phyloP scores from a whole-genome alignment of 2,113 vertebrate species.

The Uria lomvia region DNA sequence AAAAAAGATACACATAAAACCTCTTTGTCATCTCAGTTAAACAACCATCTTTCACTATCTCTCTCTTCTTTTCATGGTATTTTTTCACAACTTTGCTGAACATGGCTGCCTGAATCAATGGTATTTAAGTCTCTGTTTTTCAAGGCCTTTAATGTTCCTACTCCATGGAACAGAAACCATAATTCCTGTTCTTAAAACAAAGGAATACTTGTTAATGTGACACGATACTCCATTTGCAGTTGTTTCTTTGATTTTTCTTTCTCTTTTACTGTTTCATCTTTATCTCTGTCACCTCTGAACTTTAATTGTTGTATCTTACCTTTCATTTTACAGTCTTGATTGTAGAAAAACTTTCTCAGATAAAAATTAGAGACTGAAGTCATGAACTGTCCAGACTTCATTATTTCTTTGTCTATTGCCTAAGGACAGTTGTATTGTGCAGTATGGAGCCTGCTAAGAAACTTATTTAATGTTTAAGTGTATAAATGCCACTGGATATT shows the following conservation, averaged over 20 bases:
- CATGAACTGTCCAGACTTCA: neutral
- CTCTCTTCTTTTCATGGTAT: neutral
- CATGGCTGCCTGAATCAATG: neutral
- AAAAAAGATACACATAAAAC: neutral
- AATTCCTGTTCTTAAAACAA: neutral
- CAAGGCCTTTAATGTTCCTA: neutral
- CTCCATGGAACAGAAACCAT: accelerated
- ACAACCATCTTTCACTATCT: neutral
- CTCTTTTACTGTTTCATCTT: neutral
- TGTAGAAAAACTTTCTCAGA: neutral
- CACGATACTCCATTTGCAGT: neutral
- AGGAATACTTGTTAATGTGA: neutral
- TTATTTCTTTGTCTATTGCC: neutral
- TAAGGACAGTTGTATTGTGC: neutral
- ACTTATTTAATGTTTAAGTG: neutral
- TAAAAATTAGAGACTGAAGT: neutral
- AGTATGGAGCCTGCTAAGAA: neutral
- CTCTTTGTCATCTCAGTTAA: neutral
- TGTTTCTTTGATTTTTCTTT: neutral
- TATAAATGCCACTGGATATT: neutral
- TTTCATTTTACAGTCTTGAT: neutral
- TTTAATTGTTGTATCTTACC: neutral
- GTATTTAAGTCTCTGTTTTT: neutral
- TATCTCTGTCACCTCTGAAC: neutral
- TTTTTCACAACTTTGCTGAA: neutral